Percentiles rank a stretch among this genome's conserved stretches.
Evolutionary conservation across 1,140 invertebrate species (phyloP).

Genomic region (Drosophila ogumai): DNA sequence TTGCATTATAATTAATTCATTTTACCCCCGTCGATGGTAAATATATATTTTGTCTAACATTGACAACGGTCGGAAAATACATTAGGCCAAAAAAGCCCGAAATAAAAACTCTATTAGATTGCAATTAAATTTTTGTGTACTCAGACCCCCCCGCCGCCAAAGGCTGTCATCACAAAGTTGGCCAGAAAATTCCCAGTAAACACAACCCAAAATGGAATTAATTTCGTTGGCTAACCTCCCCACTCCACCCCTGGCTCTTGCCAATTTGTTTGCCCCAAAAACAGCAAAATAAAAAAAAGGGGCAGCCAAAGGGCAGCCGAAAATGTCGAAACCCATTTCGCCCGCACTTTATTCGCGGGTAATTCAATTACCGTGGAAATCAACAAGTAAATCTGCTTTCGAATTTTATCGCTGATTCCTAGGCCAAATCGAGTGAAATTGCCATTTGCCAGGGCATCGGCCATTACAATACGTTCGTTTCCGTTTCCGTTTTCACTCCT

Average conservation of each 20-base stretch:
- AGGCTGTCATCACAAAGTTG: slow-evolving; percentile 24
- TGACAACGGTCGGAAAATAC: slow-evolving; percentile 10
- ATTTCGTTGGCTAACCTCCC: slow-evolving; percentile 2
- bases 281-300: not conserved
- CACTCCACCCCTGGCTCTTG: not conserved
- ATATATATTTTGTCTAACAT: slow-evolving; percentile 4
- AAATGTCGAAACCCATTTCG: slow-evolving; percentile 55
- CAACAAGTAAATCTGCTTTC: slow-evolving; percentile 73
- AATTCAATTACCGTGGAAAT: slow-evolving; percentile 71
- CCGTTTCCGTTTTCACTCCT: not conserved
- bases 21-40: not conserved
- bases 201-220: slow-evolving; percentile 42
- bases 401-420: slow-evolving; percentile 34
- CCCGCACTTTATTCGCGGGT: slow-evolving; percentile 59
- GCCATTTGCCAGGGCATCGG: slow-evolving; percentile 10
- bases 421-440: slow-evolving; percentile 41
- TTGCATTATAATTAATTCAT: slow-evolving; percentile 1
- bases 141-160: slow-evolving; percentile 12
- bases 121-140: slow-evolving; percentile 60
- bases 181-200: slow-evolving; percentile 18
- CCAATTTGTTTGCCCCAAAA: slow-evolving; percentile 23
- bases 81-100: slow-evolving; percentile 3
- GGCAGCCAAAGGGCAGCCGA: not conserved
- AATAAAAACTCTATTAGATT: slow-evolving; percentile 54
- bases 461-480: slow-evolving; percentile 29